Evolutionary conservation across 2,113 vertebrate species (phyloP).

Genomic region (Lepisosteus oculatus): DNA sequence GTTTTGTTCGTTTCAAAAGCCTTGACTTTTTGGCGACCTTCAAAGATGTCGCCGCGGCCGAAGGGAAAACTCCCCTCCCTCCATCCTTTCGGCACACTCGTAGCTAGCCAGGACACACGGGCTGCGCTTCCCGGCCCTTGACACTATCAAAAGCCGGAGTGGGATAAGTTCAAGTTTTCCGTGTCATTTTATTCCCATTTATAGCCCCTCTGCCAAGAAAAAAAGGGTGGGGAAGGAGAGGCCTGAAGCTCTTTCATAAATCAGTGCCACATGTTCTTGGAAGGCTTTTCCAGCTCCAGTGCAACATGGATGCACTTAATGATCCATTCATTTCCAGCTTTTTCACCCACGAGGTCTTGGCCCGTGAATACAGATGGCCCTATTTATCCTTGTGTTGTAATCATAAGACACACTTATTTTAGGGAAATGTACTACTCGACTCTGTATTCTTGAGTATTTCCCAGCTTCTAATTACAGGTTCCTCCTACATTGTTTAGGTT

Average conservation of each 20-base stretch:
- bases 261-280: conserved; percentile 65
- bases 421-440: no score
- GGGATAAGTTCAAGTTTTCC: conserved; percentile 29
- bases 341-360: no score
- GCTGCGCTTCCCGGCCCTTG: conserved; percentile 6
- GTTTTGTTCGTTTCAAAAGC: conserved; percentile 14
- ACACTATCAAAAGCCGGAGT: not conserved
- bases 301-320: not conserved
- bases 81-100: not conserved
- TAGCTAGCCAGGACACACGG: not conserved
- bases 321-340: no score
- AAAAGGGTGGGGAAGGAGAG: conserved; percentile 57
- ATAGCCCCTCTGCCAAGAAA: conserved; percentile 47
- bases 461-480: no score
- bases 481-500: no score
- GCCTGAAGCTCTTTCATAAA: conserved; percentile 54
- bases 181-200: conserved; percentile 50
- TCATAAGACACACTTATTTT: no score
- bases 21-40: conserved; percentile 19
- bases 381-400: no score
- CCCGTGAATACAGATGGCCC: no score
- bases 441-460: no score
- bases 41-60: not conserved
- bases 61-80: conserved; percentile 6
- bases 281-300: conserved; percentile 38